These are phyloP conservation scores for Sorex maritimensis DNA, from an alignment of 2,797 vertebrate species.

Conservation along the genomic window DNA sequence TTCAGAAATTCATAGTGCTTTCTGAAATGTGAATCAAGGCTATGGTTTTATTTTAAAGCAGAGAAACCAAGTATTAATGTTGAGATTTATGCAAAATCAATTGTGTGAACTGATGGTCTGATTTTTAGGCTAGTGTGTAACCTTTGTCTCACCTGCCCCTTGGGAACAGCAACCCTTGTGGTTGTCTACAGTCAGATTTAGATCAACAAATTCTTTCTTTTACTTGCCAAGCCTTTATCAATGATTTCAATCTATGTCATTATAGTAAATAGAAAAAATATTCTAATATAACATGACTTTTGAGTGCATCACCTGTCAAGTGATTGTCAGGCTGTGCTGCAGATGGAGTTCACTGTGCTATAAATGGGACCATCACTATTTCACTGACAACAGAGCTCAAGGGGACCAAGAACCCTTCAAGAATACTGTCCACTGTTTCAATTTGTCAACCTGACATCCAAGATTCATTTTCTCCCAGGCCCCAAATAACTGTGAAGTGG, in stretches of 20 bases:
- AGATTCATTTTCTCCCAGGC: background rate
- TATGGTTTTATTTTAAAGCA: background rate
- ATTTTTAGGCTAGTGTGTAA: slow-evolving; percentile 24
- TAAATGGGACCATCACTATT: slow-evolving; percentile 19
- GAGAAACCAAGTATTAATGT: background rate
- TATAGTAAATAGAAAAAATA: background rate
- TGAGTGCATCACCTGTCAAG: background rate
- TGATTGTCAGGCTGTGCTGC: background rate
- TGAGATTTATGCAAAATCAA: background rate
- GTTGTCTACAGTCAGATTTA: background rate
- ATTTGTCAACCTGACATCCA: slow-evolving; percentile 52
- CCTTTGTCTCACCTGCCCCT: background rate
- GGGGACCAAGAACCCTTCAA: background rate
- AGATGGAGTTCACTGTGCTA: background rate
- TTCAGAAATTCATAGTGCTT: background rate
- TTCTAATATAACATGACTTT: background rate
- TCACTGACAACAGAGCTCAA: slow-evolving; percentile 5
- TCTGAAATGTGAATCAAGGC: background rate
- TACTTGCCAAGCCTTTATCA: background rate
- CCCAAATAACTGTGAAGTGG: background rate
- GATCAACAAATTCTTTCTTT: background rate
- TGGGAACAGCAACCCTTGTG: background rate
- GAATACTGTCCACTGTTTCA: slow-evolving; percentile 59
- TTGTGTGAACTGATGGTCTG: background rate
- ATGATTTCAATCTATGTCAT: background rate